Evolutionary conservation across 2,113 vertebrate species (phyloP).

Genomic region (Scomber japonicus): DNA sequence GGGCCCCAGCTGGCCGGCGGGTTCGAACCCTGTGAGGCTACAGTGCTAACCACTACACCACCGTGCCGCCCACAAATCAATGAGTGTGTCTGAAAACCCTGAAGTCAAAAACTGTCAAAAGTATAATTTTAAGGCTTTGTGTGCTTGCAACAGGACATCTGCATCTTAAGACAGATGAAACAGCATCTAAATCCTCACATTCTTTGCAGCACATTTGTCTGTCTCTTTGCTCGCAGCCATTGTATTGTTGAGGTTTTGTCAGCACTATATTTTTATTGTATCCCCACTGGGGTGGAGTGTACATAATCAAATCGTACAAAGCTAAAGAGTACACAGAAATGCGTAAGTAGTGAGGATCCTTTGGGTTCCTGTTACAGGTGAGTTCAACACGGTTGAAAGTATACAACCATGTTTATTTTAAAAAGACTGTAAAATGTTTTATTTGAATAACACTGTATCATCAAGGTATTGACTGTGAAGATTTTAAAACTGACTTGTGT

Average conservation of each 20-base stretch:
- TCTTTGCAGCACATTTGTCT: background rate
- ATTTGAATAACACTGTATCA: slow-evolving; percentile 21
- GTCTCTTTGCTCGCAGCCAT: slow-evolving; percentile 8
- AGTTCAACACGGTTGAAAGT: slow-evolving; percentile 22
- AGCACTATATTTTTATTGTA: slow-evolving; percentile 51
- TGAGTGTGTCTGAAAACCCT: background rate
- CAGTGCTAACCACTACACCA: too few relatives aligned
- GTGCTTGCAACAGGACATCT: background rate
- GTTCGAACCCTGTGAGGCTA: too few relatives aligned
- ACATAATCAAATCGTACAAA: slow-evolving; percentile 53
- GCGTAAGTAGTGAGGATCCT: slow-evolving; percentile 27
- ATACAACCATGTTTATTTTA: slow-evolving; percentile 25
- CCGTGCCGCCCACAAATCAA: background rate
- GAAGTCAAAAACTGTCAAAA: background rate
- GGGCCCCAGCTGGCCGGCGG: too few relatives aligned
- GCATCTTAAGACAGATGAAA: slow-evolving; percentile 12
- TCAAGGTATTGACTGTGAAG: slow-evolving; percentile 8
- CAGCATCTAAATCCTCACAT: slow-evolving; percentile 1
- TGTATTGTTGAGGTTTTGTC: slow-evolving; percentile 39
- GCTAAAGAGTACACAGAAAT: slow-evolving; percentile 33
- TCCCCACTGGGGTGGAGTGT: slow-evolving; percentile 14
- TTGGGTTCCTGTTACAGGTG: slow-evolving; percentile 27
- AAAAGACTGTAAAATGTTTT: slow-evolving; percentile 31
- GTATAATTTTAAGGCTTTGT: slow-evolving; percentile 4
- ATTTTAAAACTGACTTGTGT: slow-evolving; percentile 16